Conservation (phyloP, 2,888 invertebrate species). For the Microplitis deprimator region DNA sequence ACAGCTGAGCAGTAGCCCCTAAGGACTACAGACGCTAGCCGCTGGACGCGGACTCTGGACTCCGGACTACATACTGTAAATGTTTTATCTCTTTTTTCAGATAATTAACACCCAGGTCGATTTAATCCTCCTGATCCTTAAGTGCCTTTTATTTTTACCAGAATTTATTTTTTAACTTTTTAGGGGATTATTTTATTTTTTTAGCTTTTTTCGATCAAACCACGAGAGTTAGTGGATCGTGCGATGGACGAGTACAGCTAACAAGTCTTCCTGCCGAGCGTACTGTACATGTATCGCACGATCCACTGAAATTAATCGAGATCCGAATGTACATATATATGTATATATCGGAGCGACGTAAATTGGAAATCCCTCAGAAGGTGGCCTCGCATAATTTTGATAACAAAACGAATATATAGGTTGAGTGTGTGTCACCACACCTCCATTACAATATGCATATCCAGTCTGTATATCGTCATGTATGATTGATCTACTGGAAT, state of each 20-base stretch:
- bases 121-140: slow-evolving; percentile 31
- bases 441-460: slow-evolving; percentile 32
- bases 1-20: slow-evolving; percentile 39
- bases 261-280: slow-evolving; percentile 45
- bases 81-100: slow-evolving; percentile 51
- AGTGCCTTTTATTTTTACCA: slow-evolving; percentile 38
- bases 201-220: slow-evolving; percentile 60
- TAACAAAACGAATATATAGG: slow-evolving; percentile 61
- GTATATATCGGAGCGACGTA: slow-evolving; percentile 56
- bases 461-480: slow-evolving; percentile 12
- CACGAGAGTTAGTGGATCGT: slow-evolving; percentile 31
- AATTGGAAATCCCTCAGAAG: slow-evolving; percentile 67
- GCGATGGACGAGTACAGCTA: slow-evolving; percentile 22
- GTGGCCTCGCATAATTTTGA: slow-evolving; percentile 66
- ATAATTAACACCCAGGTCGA: slow-evolving; percentile 49
- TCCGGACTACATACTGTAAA: slow-evolving; percentile 45
- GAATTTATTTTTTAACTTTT: neutral
- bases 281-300: slow-evolving; percentile 33
- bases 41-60: neutral
- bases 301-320: slow-evolving; percentile 63
- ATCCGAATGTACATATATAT: slow-evolving; percentile 55
- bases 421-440: slow-evolving; percentile 17
- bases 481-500: neutral
- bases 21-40: slow-evolving; percentile 19
- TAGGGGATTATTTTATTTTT: neutral